Evolutionary conservation across 2,113 vertebrate genomes (phyloP).

Genomic region (Oryzias javanicus): DNA sequence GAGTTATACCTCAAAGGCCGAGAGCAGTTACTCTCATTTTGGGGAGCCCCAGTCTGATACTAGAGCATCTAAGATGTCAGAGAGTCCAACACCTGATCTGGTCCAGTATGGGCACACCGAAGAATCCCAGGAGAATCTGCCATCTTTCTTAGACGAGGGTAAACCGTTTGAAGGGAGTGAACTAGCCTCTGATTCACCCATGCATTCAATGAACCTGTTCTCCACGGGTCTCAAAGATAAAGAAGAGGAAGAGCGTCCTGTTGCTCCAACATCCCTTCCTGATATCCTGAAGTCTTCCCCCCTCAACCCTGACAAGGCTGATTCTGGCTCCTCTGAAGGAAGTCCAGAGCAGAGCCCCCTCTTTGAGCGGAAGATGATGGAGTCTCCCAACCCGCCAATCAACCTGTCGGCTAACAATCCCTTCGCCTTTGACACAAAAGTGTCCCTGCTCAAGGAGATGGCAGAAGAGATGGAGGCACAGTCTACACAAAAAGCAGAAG

Average conservation of each 20-base stretch:
- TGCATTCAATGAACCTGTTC: conserved; percentile 79
- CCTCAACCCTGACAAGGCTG: conserved; percentile 74
- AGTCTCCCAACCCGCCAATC: conserved; percentile 78
- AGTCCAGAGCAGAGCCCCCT: conserved; percentile 75
- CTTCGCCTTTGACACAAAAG: conserved; percentile 80
- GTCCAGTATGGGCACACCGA: conserved; percentile 88
- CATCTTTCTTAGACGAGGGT: conserved; percentile 79
- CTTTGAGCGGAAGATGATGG: conserved; percentile 69
- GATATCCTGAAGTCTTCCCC: conserved; percentile 96
- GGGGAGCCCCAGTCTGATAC: conserved; percentile 67
- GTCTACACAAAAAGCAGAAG: conserved; percentile 51
- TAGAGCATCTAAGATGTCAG: conserved; percentile 77
- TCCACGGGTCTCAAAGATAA: conserved; percentile 78
- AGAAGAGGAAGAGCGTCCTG: conserved; percentile 70
- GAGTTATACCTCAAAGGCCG: conserved; percentile 65
- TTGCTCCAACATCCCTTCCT: conserved; percentile 83
- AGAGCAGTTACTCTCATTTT: conserved; percentile 69
- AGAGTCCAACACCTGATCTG: conserved; percentile 92
- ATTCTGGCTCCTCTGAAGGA: conserved; percentile 78
- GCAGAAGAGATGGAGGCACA: conserved; percentile 73
- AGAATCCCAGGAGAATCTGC: conserved; percentile 78
- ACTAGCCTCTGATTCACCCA: conserved; percentile 70
- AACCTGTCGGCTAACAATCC: conserved; percentile 77
- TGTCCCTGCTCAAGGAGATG: conserved; percentile 86
- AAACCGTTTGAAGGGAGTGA: conserved; percentile 82